Evolutionary conservation across 2,888 invertebrate genomes (phyloP).

Genomic region (Troglohyphantes excavatus): DNA sequence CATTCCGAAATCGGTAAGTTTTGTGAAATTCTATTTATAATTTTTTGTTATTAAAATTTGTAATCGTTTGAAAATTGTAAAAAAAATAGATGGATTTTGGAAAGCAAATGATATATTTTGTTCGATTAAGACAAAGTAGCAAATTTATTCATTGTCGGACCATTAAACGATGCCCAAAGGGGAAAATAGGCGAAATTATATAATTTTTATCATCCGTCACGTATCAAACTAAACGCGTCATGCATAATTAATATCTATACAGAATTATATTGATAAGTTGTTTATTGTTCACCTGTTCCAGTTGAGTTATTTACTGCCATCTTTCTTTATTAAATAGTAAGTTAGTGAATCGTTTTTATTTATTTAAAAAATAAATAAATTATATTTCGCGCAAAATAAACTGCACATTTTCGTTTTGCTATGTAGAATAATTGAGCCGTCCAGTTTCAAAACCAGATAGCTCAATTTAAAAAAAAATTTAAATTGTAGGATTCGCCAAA

Average conservation of each 20-base stretch:
- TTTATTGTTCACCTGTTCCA: too few species aligned
- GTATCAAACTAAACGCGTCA: neutral
- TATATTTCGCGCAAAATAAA: too few species aligned
- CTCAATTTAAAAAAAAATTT: too few species aligned
- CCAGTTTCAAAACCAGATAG: too few species aligned
- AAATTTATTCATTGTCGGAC: neutral
- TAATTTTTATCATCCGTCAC: neutral
- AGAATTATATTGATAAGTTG: neutral
- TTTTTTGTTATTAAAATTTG: neutral
- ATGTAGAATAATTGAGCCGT: too few species aligned
- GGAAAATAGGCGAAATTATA: neutral
- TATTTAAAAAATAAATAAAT: too few species aligned
- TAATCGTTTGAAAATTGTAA: neutral
- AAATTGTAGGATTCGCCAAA: too few species aligned
- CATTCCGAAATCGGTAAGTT: constrained; percentile 3
- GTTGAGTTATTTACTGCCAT: too few species aligned
- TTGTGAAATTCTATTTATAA: neutral
- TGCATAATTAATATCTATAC: neutral
- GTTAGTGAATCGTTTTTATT: too few species aligned
- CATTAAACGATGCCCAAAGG: neutral
- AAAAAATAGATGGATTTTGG: too few species aligned
- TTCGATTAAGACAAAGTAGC: neutral
- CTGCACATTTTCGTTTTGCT: too few species aligned
- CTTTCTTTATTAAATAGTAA: too few species aligned
- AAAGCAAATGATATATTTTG: neutral